Base-by-base conservation (phyloP, 2,888 invertebrate genomes). In the Ceramica pisi region DNA sequence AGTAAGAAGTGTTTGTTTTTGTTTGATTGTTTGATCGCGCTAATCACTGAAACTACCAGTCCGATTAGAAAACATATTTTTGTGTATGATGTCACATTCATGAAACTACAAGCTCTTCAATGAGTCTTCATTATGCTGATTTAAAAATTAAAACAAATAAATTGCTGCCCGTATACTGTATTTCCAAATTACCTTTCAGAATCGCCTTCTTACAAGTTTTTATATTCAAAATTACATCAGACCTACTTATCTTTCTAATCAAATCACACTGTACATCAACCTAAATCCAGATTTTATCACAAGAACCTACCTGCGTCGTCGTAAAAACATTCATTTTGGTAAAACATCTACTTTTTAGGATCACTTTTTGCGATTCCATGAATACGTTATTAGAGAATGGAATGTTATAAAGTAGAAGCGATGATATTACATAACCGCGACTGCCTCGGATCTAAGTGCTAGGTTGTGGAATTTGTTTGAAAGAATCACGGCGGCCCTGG, bases 291-390 rank as follows among this genome's bases (percentile, higher is more conserved):
- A 51, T 65, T 41, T 21, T 19, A 65, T 50, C 31, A 14, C 14
- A 56, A 10, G n/a, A 16, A 38, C 14, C 9, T 6, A 51, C 31
- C 10, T 44, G 31, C 10, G 21, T 31, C 10, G 21, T 31, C 46
- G 12, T 70, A 56, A 70, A 67, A 70, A 57, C 41, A 14, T 44
- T n/a, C 14, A 23, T 70, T 44, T 71, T 14, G 1, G n/a, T 44
- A 35, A n/a, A 50, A 50, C 19, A 71, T 38, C 50, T 16, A 57
- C 3, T 0, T 70, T n/a, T n/a, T 35, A 51, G 38, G 31, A 50
- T 44, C 23, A n/a, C 35, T 68, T n/a, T 55, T 35, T 35, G 7
- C 35, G 35, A 23, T 55, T 55, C 14, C 16, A 69, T 55, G 44
- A 69, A 46, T 69, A 69, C n/a, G 12, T 8, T 67, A 68, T 23